Evolutionary conservation across 1,140 invertebrate species (phyloP).

Genomic region (Leptinotarsa undecemlineata): DNA sequence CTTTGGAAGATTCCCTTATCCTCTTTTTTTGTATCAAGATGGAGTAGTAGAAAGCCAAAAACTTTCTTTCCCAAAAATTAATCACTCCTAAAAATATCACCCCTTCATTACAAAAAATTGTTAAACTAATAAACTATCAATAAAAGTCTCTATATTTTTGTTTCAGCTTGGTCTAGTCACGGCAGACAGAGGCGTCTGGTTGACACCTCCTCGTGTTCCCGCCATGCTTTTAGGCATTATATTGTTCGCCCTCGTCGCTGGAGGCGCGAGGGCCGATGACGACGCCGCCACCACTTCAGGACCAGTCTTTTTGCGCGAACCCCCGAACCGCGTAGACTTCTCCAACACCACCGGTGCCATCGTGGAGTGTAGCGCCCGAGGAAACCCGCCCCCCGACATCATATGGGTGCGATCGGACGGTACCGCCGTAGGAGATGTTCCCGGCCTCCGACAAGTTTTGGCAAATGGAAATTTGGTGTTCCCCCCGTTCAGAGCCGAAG

Average conservation of each 20-base stretch:
- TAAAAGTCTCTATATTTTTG: no score
- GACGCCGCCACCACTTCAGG: constrained; percentile 77
- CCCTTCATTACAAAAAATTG: no score
- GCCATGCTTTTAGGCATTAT: constrained; percentile 29
- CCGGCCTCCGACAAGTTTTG: constrained; percentile 74
- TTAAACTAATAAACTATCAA: no score
- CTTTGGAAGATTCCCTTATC: no score
- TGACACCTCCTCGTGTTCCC: not conserved
- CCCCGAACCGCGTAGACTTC: constrained; percentile 88
- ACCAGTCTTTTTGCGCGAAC: constrained; percentile 90
- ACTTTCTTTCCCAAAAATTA: no score
- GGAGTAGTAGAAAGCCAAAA: no score
- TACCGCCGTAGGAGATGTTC: constrained; percentile 84
- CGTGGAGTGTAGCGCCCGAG: constrained; percentile 89
- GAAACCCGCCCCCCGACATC: constrained; percentile 87
- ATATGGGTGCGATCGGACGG: constrained; percentile 90
- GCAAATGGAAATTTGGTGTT: constrained; percentile 92
- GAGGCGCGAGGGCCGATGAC: constrained; percentile 70
- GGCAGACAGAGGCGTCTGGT: not conserved
- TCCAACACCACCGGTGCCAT: constrained; percentile 91
- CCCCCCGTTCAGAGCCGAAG: constrained; percentile 88
- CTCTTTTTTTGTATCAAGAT: no score
- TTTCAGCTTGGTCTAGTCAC: not conserved
- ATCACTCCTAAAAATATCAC: no score
- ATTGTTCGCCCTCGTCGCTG: constrained; percentile 22